Percentiles rank a stretch among this genome's conserved stretches.
Evolutionary conservation across 2,888 invertebrate genomes (phyloP).

Genomic region (Zygogramma bicolorata): DNA sequence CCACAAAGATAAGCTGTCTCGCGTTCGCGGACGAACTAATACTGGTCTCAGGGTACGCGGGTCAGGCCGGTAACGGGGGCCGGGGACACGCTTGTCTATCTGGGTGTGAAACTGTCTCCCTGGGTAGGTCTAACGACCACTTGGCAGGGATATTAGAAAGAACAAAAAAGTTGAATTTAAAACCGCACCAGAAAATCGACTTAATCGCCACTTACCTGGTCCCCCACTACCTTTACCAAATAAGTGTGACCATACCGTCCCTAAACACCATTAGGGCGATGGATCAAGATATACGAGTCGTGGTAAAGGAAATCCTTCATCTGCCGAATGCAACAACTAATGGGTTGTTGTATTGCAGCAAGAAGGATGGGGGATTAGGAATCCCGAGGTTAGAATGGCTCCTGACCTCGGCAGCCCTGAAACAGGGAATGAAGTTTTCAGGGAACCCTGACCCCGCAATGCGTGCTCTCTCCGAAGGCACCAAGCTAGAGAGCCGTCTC

Average conservation of each 20-base stretch:
- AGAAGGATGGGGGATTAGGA: constrained; percentile 53
- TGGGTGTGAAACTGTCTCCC: constrained; percentile 56
- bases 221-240: constrained; percentile 59
- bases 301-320: constrained; percentile 50
- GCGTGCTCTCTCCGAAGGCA: constrained; percentile 52
- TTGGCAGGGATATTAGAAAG: constrained; percentile 49
- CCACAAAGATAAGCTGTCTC: constrained; percentile 50
- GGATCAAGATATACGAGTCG: constrained; percentile 54
- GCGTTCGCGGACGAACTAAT: constrained; percentile 59
- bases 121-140: constrained; percentile 43
- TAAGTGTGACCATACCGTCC: constrained; percentile 55
- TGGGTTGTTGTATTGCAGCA: constrained; percentile 52
- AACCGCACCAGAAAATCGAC: constrained; percentile 62
- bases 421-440: constrained; percentile 31
- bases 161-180: constrained; percentile 55
- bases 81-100: constrained; percentile 49
- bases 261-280: constrained; percentile 41
- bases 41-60: constrained; percentile 40
- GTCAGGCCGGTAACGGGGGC: constrained; percentile 27
- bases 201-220: constrained; percentile 59
- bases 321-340: constrained; percentile 50
- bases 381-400: constrained; percentile 10
- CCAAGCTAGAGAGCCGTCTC: constrained; percentile 50
- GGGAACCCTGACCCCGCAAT: constrained; percentile 46
- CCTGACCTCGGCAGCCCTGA: constrained; percentile 5